Conservation (phyloP, 2,797 vertebrate genomes). For the Dromococcyx pavoninus region DNA sequence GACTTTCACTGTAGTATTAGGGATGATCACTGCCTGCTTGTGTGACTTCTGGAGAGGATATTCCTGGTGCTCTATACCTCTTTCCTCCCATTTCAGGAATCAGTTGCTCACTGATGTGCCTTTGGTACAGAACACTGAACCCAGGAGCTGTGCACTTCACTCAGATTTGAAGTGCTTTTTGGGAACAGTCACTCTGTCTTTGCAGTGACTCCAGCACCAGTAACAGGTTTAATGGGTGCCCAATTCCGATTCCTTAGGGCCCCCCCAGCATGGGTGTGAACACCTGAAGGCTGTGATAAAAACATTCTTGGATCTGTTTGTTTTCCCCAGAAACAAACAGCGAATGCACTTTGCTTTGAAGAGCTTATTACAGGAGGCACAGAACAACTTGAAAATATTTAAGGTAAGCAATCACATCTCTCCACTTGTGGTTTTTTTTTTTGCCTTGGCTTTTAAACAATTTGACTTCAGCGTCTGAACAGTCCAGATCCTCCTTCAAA, state of each 20-base stretch:
- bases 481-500: neutral
- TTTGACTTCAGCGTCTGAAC: neutral
- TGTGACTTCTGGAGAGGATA: neutral
- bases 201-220: neutral
- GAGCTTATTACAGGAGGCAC: slow-evolving; percentile 93
- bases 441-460: neutral
- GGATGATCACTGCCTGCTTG: neutral
- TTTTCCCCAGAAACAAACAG: slow-evolving; percentile 87
- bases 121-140: neutral
- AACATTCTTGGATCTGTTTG: neutral
- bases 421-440: neutral
- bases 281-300: neutral
- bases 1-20: neutral
- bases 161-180: neutral
- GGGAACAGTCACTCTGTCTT: neutral
- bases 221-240: neutral
- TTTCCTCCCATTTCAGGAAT: neutral
- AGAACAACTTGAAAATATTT: slow-evolving; percentile 99
- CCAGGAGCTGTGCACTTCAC: neutral
- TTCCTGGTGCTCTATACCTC: neutral
- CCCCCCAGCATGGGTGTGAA: neutral
- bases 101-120: neutral
- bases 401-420: slow-evolving; percentile 81
- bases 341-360: slow-evolving; percentile 96
- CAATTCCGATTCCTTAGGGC: neutral